Evolutionary conservation across 2,113 vertebrate genomes (phyloP), one percentile per base, ranked within the genome.

Genomic region (Cacatua alba): DNA sequence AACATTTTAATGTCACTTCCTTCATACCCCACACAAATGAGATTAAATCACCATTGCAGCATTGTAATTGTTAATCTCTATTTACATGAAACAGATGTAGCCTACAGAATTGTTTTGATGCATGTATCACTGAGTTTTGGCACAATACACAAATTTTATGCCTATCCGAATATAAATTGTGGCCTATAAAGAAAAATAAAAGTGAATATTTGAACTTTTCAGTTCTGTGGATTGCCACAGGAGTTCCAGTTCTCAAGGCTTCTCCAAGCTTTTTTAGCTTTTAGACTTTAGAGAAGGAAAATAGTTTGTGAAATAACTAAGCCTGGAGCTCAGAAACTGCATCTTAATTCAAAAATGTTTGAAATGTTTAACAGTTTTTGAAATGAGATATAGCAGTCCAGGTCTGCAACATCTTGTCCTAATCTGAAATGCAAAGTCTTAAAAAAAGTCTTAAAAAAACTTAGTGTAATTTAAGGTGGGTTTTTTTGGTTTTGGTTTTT

Each of bases 351-450:
- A 83, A 74, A 95, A 93, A 80, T 43, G 39, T 39, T 68, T 53
- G 15, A 85, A 90, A 92, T 75, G 11, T 19, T 63, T 94, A 91
- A 64, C 16, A 62, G n/a, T 60, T 90, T 93, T 43, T 83, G 43
- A 94, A 93, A 83, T 60, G 9, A 94, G 92, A 88, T 33, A 70
- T 1, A 83, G 46, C n/a, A 51, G 28, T 77, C 19, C 46, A 88
- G n/a, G 25, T 62, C 75, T 85, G 59, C 17, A 72, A 69, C 43
- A 39, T 39, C 65, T 81, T 59, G 53, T 88, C 35, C 75, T 87
- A 69, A 95, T 87, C 89, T 89, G 55, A 85, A 94, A 88, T 60
- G 64, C 43, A 77, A 94, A 90, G 28, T 80, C 88, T 88, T 80
- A 76, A 53, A 75, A 65, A 90, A 88, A n/a, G 28, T 80, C 88